These are phyloP conservation scores for Schlechtendalia chinensis DNA, from an alignment of 1,140 invertebrate species.

Conservation along the genomic window DNA sequence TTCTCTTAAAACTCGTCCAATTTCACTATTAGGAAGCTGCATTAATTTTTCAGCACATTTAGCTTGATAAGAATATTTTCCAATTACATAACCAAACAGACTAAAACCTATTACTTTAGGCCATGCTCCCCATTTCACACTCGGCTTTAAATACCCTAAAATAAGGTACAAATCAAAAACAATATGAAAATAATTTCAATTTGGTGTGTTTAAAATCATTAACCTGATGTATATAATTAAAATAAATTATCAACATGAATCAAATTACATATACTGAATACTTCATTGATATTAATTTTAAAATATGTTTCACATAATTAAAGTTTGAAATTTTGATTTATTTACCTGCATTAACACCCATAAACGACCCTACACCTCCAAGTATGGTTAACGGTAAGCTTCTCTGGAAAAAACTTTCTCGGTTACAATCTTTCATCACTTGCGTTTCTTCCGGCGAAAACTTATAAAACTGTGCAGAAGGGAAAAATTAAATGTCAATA, in stretches of 20 bases:
- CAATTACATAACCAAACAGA: slow-evolving; percentile 70
- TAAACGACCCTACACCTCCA: slow-evolving; percentile 63
- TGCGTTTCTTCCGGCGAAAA: slow-evolving; percentile 65
- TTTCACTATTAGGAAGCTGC: slow-evolving; percentile 64
- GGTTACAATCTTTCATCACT: slow-evolving; percentile 69
- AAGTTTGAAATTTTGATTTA: not conserved
- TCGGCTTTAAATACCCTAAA: slow-evolving; percentile 60
- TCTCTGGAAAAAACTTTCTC: slow-evolving; percentile 69
- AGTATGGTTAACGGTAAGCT: slow-evolving; percentile 65
- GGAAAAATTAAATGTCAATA: not conserved
- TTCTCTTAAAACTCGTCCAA: slow-evolving; percentile 48
- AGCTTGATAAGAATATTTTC: slow-evolving; percentile 72
- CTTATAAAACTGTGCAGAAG: slow-evolving; percentile 53
- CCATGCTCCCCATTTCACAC: slow-evolving; percentile 63
- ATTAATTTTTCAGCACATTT: slow-evolving; percentile 74
- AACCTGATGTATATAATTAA: too few species aligned
- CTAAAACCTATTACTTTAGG: slow-evolving; percentile 67
- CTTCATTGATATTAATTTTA: too few species aligned
- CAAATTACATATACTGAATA: too few species aligned
- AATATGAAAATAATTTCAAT: not conserved
- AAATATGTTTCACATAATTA: too few species aligned
- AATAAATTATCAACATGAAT: too few species aligned
- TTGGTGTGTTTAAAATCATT: too few species aligned
- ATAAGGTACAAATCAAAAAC: slow-evolving; percentile 8
- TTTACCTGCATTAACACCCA: slow-evolving; percentile 63